phyloP scores from a whole-genome alignment of 2,888 invertebrate genomes.

The Epirrhoe tristata region DNA sequence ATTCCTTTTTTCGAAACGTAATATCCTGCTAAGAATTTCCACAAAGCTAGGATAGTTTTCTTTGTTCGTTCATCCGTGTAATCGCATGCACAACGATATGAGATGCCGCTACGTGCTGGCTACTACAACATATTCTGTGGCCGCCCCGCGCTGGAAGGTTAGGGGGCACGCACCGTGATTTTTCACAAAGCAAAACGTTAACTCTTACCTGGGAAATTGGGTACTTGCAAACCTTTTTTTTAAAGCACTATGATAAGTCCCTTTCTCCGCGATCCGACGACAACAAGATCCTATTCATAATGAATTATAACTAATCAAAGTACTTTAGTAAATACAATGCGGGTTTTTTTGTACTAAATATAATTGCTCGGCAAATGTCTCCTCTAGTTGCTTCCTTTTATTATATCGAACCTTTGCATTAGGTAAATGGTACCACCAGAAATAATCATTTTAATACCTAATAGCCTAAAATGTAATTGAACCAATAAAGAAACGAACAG shows the following conservation, averaged over 20 bases:
- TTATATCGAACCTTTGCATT: no score
- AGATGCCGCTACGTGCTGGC: conserved; percentile 27
- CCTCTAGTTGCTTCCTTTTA: no score
- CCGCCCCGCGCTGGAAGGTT: not conserved
- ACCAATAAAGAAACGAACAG: no score
- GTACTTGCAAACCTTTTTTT: not conserved
- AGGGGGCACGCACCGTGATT: not conserved
- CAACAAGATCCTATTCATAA: not conserved
- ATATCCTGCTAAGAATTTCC: conserved; percentile 61
- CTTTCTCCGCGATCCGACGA: not conserved
- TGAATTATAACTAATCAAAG: not conserved
- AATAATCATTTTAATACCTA: no score
- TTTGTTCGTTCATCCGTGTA: conserved; percentile 70
- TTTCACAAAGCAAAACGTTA: conserved; percentile 16
- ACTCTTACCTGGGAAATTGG: conserved; percentile 11
- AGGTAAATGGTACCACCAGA: no score
- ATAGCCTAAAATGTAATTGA: no score
- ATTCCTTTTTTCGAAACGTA: conserved; percentile 44
- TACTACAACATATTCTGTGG: conserved; percentile 18
- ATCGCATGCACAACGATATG: conserved; percentile 65
- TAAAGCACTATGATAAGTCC: not conserved
- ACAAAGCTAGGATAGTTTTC: conserved; percentile 63
- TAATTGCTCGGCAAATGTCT: no score
- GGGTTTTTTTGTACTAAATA: no score
- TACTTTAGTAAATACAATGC: no score